Base-by-base conservation (phyloP, 1,140 invertebrate species). In the Lucilia cuprina region DNA sequence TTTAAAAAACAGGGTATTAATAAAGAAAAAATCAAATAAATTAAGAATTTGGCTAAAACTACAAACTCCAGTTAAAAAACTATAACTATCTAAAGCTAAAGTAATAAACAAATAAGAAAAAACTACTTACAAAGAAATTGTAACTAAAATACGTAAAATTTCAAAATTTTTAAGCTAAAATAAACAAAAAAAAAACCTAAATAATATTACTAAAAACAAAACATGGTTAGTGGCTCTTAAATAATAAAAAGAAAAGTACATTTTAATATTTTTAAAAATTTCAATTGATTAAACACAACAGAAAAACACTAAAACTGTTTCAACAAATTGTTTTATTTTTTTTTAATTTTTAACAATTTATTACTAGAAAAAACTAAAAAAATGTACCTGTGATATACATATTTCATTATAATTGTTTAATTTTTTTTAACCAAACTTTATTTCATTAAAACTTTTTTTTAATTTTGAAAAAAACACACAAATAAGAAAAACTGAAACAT, bases 351-450 rank as follows among this genome's bases (percentile, higher is more conserved):
- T 80, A 49, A 50, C 41, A 55, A 55, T 55, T 55, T 55, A 55
- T 55, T 35, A 80, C 77, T 80, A 80, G 77, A 80, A 80, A 80
- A 80, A 80, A 80, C 77, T 80, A 80, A 80, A 80, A n/a, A 78
- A 80, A 80, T 80, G 77, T 80, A 80, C 77, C 77, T 80, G 77
- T 80, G 77, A 80, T 80, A 80, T 80, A 80, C 77, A 80, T 80
- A 80, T 80, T 80, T 80, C 77, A 80, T 80, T 49, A 50, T 47
- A 75, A 75, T 19, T 78, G n/a, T n/a, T 78, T 19, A 47, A 78
- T 35, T 77, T 77, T 77, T 77, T 34, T 75, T 47, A 21, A 49
- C 17, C 2, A 21, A 3, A 49, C 21, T 50, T 47, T 47, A 19
- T 80, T 25, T 50, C 9, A 25, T 80, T 21, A 19, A 25, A n/a